Base-by-base conservation (phyloP, 2,113 vertebrate species). In the Nematolebias whitei region DNA sequence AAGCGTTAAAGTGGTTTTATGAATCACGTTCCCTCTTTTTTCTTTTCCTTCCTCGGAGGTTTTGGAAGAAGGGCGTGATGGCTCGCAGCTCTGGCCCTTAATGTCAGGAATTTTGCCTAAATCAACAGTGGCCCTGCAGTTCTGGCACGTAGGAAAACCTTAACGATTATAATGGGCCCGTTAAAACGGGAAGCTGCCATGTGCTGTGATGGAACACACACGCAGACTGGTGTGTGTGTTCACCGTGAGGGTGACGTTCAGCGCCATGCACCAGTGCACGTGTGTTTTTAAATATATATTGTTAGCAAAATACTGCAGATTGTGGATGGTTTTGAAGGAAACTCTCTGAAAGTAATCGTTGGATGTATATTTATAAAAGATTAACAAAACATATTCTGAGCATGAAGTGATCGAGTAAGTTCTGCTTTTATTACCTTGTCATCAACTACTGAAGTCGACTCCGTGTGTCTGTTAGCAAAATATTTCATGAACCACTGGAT, bases 1-100 rank as follows among this genome's bases (percentile, higher is more conserved):
- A 82, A 76, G 78, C 75, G 67, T 87, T 82, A 82, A 90, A 78
- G 74, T 75, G 68, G 70, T 29, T 71, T 65, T 58, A 72, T 91
- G 87, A 89, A 90, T 90, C 87, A 87, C 56, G 65, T 53, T 57
- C 40, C 64, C 8, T 9, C 68, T 71, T 24, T 41, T 23, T 44
- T 76, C 68, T 73, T 63, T 77, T 61, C 80, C 48, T 3, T 74
- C 74, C 60, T 3, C 26, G 60, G 63, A 68, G 71, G 67, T 51
- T 58, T 67, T 80, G 66, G 73, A 71, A 35, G 84, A 76, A 67
- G 64, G 55, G 67, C 62, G 1, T 69, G 83, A 78, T 73, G 57
- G 79, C 80, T 78, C 59, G 39, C 65, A 74, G 76, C 72, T 58
- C 76, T 72, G 82, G 84, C 69, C 55, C 71, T 65, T 66, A 32